Conservation (phyloP, 2,113 vertebrate species). For the Trichechus manatus region DNA sequence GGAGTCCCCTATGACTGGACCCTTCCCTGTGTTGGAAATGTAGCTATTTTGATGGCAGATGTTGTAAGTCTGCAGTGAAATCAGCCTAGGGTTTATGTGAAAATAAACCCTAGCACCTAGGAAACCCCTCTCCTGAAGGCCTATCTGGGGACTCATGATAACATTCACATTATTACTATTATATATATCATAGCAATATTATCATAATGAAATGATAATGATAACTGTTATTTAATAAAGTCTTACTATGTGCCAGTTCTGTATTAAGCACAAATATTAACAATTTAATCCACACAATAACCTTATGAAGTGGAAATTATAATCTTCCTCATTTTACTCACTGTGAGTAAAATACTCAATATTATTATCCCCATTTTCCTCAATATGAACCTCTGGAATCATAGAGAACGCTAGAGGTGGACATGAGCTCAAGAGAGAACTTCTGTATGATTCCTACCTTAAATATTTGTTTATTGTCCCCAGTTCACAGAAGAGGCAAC, state of each 20-base stretch:
- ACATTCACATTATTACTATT: not conserved
- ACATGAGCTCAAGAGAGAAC: not conserved
- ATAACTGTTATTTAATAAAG: not conserved
- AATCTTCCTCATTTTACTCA: not conserved
- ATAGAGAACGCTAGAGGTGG: not conserved
- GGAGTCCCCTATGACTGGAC: conserved; percentile 46
- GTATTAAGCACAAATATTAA: not conserved
- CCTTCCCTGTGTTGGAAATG: not conserved
- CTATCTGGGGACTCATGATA: not conserved
- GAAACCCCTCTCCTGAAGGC: conserved; percentile 27
- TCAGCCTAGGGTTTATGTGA: not conserved
- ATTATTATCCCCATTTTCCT: not conserved
- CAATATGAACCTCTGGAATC: not conserved
- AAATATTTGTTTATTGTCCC: not conserved
- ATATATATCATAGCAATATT: not conserved
- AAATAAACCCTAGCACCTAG: not conserved
- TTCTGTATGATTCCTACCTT: not conserved
- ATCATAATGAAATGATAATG: not conserved
- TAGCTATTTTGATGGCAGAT: not conserved
- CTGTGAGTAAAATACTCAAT: not conserved
- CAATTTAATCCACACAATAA: not conserved
- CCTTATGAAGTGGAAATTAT: conserved; percentile 2
- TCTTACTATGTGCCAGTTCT: not conserved
- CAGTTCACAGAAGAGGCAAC: not conserved
- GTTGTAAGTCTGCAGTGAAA: not conserved